Evolutionary conservation across 2,888 invertebrate species (phyloP).

Genomic region (Margaritifera margaritifera): DNA sequence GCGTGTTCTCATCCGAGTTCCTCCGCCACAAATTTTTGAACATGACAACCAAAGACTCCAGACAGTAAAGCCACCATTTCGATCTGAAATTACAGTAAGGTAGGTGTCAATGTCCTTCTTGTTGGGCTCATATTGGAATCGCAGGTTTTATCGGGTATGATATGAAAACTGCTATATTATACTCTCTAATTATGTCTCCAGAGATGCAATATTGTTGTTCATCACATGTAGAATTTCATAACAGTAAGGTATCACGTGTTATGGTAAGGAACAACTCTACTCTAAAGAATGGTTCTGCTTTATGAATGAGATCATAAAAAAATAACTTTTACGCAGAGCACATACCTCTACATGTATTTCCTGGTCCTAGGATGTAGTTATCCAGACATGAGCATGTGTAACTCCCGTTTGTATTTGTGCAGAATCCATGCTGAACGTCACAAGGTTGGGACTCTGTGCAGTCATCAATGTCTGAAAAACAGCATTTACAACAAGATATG

Average conservation of each 20-base stretch:
- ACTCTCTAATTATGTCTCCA: too few species aligned
- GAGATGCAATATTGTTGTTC: too few species aligned
- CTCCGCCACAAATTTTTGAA: conserved; percentile 43
- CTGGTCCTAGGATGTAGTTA: conserved; percentile 38
- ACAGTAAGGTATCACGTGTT: too few species aligned
- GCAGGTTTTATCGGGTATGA: too few species aligned
- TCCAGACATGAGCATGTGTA: conserved; percentile 39
- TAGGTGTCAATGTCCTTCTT: too few species aligned
- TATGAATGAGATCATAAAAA: too few species aligned
- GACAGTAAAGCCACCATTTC: conserved; percentile 37
- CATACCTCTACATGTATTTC: conserved; percentile 39
- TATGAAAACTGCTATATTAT: too few species aligned
- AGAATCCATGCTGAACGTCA: conserved; percentile 28
- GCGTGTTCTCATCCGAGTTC: conserved; percentile 30
- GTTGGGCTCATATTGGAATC: too few species aligned
- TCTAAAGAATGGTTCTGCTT: too few species aligned
- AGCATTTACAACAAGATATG: not conserved
- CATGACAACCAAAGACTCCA: conserved; percentile 41
- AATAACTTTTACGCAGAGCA: not conserved
- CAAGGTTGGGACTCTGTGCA: conserved; percentile 30
- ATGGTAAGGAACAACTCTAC: too few species aligned
- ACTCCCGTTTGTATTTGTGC: conserved; percentile 39
- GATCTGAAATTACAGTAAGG: conserved; percentile 27
- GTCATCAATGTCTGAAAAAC: conserved; percentile 43
- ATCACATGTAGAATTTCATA: too few species aligned